Evolutionary conservation across 2,113 vertebrate species (phyloP).

Genomic region (Lampris megalopsis): DNA sequence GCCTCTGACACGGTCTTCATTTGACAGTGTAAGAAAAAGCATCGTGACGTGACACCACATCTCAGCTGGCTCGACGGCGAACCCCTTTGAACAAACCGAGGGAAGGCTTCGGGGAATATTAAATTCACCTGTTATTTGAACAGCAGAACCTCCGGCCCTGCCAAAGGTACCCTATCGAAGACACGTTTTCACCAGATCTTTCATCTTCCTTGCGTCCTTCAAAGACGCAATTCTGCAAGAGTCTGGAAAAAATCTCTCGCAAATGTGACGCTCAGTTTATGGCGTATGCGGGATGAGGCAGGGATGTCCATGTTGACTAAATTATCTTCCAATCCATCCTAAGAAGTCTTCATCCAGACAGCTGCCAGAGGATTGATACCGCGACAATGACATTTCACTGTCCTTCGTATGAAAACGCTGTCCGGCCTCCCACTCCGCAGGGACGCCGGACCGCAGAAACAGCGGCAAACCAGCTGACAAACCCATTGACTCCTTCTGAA

Average conservation of each 20-base stretch:
- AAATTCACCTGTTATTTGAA: conserved; percentile 58
- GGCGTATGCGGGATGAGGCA: conserved; percentile 25
- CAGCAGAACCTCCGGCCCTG: background rate
- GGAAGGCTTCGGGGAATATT: conserved; percentile 58
- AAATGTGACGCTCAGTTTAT: conserved; percentile 48
- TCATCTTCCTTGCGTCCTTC: no score
- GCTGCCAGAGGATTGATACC: background rate
- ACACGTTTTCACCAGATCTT: conserved; percentile 54
- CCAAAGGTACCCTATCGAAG: conserved; percentile 48
- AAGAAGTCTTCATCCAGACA: conserved; percentile 6
- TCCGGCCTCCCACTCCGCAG: no score
- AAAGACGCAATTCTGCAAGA: conserved; percentile 61
- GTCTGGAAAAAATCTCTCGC: conserved; percentile 64
- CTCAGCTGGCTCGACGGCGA: conserved; percentile 23
- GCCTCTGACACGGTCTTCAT: conserved; percentile 44
- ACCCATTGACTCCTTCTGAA: no score
- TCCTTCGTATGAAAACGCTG: no score
- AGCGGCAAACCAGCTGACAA: no score
- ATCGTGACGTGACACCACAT: conserved; percentile 65
- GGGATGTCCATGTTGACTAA: background rate
- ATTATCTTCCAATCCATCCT: conserved; percentile 2
- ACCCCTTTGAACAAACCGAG: conserved; percentile 32
- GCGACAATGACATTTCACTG: background rate
- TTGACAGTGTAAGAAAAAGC: conserved; percentile 47
- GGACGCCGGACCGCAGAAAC: no score